phyloP scores from a whole-genome alignment of 1,140 invertebrate species.

The Caerostris darwini region DNA sequence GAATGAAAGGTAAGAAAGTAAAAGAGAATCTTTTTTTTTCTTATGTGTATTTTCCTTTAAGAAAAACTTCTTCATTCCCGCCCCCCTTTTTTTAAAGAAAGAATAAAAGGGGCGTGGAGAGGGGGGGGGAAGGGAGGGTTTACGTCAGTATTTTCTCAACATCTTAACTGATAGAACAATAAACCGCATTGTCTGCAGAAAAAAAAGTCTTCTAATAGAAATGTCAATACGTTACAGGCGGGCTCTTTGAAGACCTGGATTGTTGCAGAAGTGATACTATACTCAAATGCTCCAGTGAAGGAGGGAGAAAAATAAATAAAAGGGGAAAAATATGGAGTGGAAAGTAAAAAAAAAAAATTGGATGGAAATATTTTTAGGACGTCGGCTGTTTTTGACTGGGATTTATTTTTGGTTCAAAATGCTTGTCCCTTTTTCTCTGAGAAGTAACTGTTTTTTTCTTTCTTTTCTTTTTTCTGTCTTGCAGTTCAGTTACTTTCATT shows the following conservation, averaged over 20 bases:
- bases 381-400: constrained; percentile 32
- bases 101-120: constrained; percentile 22
- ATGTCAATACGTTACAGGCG: constrained; percentile 37
- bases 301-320: not conserved
- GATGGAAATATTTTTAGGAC: constrained; percentile 18
- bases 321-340: not conserved
- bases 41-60: not conserved
- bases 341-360: not conserved
- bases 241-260: constrained; percentile 20
- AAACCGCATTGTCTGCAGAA: constrained; percentile 23
- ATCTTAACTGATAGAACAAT: constrained; percentile 52
- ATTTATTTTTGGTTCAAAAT: constrained; percentile 24
- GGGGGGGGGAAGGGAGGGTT: not conserved
- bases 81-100: constrained; percentile 49
- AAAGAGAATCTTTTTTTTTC: not conserved
- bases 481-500: not conserved
- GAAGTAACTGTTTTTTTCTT: not conserved
- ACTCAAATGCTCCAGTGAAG: not conserved
- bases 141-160: constrained; percentile 5
- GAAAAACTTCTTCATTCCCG: not conserved
- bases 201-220: constrained; percentile 46
- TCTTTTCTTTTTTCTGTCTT: not conserved
- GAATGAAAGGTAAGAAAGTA: not conserved
- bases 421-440: not conserved
- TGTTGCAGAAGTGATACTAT: constrained; percentile 22